phyloP scores from a whole-genome alignment of 2,888 invertebrate genomes.

The Chrysopilus asiliformis region DNA sequence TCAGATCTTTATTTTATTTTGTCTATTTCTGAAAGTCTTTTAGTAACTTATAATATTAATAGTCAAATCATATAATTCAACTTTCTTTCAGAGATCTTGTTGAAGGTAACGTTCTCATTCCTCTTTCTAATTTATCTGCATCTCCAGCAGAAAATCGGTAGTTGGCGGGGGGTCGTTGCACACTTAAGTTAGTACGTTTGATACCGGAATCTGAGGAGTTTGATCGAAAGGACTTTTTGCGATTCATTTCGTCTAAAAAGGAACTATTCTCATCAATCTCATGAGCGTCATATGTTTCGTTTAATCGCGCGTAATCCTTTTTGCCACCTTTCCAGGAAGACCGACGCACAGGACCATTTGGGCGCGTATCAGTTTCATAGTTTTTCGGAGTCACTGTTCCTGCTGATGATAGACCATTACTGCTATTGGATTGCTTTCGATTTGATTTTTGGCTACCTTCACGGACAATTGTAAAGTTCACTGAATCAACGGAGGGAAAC shows the following conservation, averaged over 20 bases:
- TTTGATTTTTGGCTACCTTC: conserved; percentile 19
- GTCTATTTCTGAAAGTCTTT: no score
- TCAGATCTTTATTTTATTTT: no score
- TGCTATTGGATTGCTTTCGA: conserved; percentile 14
- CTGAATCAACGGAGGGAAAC: conserved; percentile 1
- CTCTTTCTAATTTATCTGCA: conserved; percentile 46
- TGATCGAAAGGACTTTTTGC: conserved; percentile 16
- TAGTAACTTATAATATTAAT: no score
- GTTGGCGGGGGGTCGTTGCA: conserved; percentile 28
- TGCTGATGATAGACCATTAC: conserved; percentile 18
- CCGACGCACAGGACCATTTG: conserved; percentile 21
- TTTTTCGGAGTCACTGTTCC: conserved; percentile 9
- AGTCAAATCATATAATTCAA: conserved; percentile 25
- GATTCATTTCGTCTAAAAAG: conserved; percentile 9
- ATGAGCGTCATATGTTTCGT: conserved; percentile 20
- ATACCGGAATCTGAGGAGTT: conserved; percentile 12
- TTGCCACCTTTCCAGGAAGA: conserved; percentile 26
- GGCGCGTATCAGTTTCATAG: conserved; percentile 5
- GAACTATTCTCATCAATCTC: conserved; percentile 13
- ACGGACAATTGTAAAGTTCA: conserved; percentile 10
- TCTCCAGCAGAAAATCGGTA: conserved; percentile 59
- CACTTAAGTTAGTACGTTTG: conserved; percentile 12
- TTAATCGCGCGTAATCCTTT: conserved; percentile 26
- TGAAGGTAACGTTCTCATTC: conserved; percentile 44
- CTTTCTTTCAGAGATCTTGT: conserved; percentile 49